Evolutionary conservation across 2,113 vertebrate species (phyloP).

Genomic region (Sminthopsis crassicaudata): DNA sequence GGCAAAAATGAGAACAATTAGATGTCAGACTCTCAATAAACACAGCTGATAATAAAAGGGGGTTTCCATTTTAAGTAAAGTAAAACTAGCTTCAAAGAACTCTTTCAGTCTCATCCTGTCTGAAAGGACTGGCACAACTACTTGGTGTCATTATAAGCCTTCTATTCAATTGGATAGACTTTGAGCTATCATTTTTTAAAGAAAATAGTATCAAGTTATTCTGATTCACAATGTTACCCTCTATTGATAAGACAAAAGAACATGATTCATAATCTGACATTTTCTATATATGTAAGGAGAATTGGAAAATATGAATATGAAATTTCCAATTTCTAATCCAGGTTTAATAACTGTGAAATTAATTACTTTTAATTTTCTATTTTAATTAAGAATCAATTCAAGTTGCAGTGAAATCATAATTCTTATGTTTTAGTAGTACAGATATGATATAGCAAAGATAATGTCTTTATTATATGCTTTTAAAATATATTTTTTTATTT

Average conservation of each 20-base stretch:
- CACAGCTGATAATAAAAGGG: constrained; percentile 80
- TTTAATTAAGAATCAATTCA: not conserved
- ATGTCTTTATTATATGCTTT: constrained; percentile 15
- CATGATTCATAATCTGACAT: constrained; percentile 23
- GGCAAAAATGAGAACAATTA: constrained; percentile 79
- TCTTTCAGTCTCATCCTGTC: constrained; percentile 48
- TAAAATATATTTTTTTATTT: constrained; percentile 35
- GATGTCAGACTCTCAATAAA: constrained; percentile 75
- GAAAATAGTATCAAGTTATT: constrained; percentile 58
- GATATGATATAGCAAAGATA: not conserved
- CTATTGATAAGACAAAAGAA: constrained; percentile 9
- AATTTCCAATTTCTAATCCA: not conserved
- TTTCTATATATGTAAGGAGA: not conserved
- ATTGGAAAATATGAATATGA: not conserved
- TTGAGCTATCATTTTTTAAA: constrained; percentile 61
- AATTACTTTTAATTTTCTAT: not conserved
- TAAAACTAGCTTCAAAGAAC: constrained; percentile 77
- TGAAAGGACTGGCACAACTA: constrained; percentile 66
- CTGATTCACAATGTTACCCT: constrained; percentile 27
- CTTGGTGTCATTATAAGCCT: constrained; percentile 48
- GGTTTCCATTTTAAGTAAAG: constrained; percentile 80
- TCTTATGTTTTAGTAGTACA: not conserved
- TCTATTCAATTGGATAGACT: constrained; percentile 43
- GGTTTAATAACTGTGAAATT: not conserved
- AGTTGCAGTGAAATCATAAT: not conserved